Evolutionary conservation across 2,113 vertebrate species (phyloP).

Genomic region (Muscicapa adusta): DNA sequence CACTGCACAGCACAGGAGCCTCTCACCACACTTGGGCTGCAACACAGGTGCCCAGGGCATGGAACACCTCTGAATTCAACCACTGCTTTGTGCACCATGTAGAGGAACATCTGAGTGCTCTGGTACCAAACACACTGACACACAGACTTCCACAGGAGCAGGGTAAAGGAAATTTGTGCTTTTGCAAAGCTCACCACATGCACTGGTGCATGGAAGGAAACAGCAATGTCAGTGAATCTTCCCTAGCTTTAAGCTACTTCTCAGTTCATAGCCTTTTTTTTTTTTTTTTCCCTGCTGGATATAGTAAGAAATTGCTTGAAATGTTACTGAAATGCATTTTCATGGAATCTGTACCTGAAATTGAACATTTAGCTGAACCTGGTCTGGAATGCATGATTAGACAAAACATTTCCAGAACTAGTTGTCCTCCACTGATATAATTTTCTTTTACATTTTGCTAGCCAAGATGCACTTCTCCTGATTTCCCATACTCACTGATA

Average conservation of each 20-base stretch:
- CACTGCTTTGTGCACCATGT: fast-evolving
- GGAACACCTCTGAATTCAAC: neutral
- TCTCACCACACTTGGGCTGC: fast-evolving
- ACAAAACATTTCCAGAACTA: neutral
- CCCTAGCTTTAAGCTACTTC: neutral
- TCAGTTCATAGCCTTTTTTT: neutral
- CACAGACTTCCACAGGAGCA: neutral
- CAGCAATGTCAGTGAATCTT: neutral
- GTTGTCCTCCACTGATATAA: neutral
- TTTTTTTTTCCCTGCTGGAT: neutral
- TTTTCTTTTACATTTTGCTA: neutral
- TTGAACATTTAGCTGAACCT: neutral
- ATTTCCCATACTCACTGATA: neutral
- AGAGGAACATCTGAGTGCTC: neutral
- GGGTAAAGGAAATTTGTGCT: neutral
- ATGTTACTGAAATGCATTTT: neutral
- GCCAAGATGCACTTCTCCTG: neutral
- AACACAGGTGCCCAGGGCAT: neutral
- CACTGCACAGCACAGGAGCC: neutral
- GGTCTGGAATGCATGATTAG: neutral
- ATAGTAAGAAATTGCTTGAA: neutral
- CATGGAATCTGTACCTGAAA: neutral
- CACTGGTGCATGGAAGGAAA: neutral
- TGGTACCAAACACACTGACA: neutral
- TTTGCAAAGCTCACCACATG: neutral